Evolutionary conservation across 2,888 invertebrate species (phyloP).

Genomic region (Nudaria mundana): DNA sequence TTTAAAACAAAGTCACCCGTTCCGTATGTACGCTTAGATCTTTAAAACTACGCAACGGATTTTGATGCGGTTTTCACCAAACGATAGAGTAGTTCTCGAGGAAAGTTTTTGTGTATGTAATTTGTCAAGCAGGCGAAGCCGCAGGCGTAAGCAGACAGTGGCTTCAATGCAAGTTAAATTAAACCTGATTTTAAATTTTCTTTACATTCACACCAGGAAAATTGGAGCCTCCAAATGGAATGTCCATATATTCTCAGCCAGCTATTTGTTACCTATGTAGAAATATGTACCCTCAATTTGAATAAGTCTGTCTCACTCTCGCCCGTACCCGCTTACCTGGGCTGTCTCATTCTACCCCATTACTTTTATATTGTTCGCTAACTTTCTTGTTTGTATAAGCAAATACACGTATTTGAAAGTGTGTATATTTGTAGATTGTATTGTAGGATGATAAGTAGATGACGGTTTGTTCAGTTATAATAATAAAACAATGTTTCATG

Average conservation of each 20-base stretch:
- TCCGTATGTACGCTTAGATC: too few species aligned
- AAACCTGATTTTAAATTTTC: too few species aligned
- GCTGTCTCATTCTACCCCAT: conserved; percentile 71
- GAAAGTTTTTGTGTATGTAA: too few species aligned
- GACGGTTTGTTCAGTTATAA: conserved; percentile 38
- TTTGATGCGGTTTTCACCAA: too few species aligned
- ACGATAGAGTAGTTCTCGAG: too few species aligned
- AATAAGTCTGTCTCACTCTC: conserved; percentile 69
- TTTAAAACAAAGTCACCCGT: too few species aligned
- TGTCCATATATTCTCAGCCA: conserved; percentile 72
- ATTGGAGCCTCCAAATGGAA: conserved; percentile 39
- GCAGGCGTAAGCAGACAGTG: too few species aligned
- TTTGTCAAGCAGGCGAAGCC: too few species aligned
- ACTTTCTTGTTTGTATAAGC: conserved; percentile 82
- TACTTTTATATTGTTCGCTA: conserved; percentile 82
- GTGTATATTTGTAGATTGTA: conserved; percentile 78
- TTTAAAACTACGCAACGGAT: too few species aligned
- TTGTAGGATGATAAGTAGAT: conserved; percentile 66
- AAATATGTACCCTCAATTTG: conserved; percentile 81
- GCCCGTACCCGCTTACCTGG: conserved; percentile 34
- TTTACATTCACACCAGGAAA: too few species aligned
- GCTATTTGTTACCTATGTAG: conserved; percentile 81
- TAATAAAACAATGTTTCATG: neutral
- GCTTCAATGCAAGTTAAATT: too few species aligned
- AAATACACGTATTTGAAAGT: conserved; percentile 81